Evolutionary conservation across 2,113 vertebrate species (phyloP), one percentile per base, ranked within the genome.

Genomic region (Cebidichthys violaceus): DNA sequence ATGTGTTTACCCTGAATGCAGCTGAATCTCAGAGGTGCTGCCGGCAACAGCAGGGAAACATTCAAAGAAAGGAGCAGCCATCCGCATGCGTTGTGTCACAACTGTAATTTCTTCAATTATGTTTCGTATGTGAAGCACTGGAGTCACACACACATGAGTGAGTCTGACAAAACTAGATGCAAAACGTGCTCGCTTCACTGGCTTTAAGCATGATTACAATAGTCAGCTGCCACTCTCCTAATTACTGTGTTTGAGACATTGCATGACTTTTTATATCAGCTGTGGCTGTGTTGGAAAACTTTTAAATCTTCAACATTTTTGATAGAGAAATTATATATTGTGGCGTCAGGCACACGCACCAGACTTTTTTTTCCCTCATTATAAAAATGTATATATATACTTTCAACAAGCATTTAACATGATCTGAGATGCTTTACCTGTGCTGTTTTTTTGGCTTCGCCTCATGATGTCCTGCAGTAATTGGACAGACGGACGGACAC

Each of bases 11-110:
- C 24, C 43, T 20, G 77, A 52, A 61, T 57, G 27, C 43, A 39
- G 61, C 43, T 62, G 47, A 79, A 37, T 77, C 72, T 79, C 33
- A 65, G 37, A 29, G 54, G 29, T 71, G 69, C 71, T 71, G 77
- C 33, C 41, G 15, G 43, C 43, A 60, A 70, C 33, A 62, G 37
- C 72, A 77, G 45, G 5, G 2, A 37, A 59, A 75, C 7, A 54
- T n/a, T 67, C 9, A 67, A 50, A 73, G 70, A 61, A 41, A 76
- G 14, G 31, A 69, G 52, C 50, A 24, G 29, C 4, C 4, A 37
- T n/a, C 3, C 1, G 6, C 18, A 5, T 6, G 11, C 65, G 27
- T 62, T 6, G 27, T 20, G 15, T 70, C 33, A n/a, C 1, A 45
- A 10, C 50, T 65, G n/a, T 64, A 6, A 35, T 69, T 62, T 77